phyloP scores from a whole-genome alignment of 1,140 invertebrate species.

The Platorchestia sp. region DNA sequence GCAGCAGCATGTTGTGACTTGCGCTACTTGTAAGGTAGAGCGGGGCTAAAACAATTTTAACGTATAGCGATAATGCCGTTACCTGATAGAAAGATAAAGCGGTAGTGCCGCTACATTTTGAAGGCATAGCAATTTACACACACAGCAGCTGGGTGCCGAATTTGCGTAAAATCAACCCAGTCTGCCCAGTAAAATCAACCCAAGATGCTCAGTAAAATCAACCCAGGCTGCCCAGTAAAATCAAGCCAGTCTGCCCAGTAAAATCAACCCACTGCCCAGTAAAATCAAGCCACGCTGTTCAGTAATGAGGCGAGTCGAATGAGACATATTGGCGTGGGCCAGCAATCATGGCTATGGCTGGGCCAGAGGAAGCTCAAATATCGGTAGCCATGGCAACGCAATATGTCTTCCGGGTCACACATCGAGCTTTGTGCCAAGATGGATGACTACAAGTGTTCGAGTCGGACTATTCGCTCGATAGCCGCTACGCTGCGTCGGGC shows the following conservation, averaged over 20 bases:
- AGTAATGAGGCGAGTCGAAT: background rate
- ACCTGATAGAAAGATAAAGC: too few species aligned
- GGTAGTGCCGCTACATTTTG: background rate
- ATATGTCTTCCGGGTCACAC: background rate
- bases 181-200: background rate
- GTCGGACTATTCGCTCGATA: background rate
- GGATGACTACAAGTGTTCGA: background rate
- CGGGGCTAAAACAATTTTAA: too few species aligned
- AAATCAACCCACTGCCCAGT: too few species aligned
- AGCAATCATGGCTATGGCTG: background rate
- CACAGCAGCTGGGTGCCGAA: background rate
- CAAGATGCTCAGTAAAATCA: too few species aligned
- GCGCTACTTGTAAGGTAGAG: too few species aligned
- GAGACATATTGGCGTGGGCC: background rate
- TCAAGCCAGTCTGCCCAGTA: too few species aligned
- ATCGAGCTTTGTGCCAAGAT: background rate
- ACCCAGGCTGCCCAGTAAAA: too few species aligned
- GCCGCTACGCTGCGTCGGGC: background rate
- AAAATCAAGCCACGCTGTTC: background rate
- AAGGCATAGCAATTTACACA: background rate
- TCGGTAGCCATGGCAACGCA: conserved; percentile 4
- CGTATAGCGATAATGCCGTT: too few species aligned
- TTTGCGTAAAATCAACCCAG: background rate
- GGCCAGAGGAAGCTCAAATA: background rate
- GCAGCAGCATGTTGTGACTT: too few species aligned